A percentile compares a stretch with the other conserved stretches of the same genome.
phyloP scores from a whole-genome alignment of 2,113 vertebrate species.

The Crotalus horridus region DNA sequence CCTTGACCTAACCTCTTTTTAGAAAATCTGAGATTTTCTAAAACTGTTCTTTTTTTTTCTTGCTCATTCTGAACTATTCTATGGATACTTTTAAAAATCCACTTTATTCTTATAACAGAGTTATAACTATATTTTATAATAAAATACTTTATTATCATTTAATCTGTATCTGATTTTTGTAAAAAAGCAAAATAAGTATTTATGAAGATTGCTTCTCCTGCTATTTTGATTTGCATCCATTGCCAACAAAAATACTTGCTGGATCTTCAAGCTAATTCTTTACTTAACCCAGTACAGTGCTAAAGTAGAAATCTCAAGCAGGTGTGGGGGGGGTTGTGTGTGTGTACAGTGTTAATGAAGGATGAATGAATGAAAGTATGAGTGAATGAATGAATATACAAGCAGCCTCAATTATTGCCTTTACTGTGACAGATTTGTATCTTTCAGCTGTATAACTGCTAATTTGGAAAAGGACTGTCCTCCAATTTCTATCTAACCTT shows the following conservation, averaged over 20 bases:
- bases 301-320: not conserved
- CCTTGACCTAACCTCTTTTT: not conserved
- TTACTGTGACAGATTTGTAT: not conserved
- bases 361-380: not conserved
- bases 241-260: not conserved
- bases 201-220: not conserved
- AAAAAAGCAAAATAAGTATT: not conserved
- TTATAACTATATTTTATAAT: not conserved
- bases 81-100: not conserved
- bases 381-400: not conserved
- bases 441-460: not conserved
- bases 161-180: not conserved
- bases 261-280: not conserved
- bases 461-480: not conserved
- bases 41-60: not conserved
- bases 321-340: too few relatives aligned
- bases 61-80: not conserved
- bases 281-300: not conserved
- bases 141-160: not conserved
- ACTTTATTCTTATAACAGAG: not conserved
- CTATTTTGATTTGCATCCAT: not conserved
- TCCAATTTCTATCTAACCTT: not conserved
- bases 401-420: not conserved
- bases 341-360: not conserved
- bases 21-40: not conserved